Percentiles rank a stretch among this genome's conserved stretches.
phyloP scores from a whole-genome alignment of 2,113 vertebrate species.

The Brachirus orientalis region DNA sequence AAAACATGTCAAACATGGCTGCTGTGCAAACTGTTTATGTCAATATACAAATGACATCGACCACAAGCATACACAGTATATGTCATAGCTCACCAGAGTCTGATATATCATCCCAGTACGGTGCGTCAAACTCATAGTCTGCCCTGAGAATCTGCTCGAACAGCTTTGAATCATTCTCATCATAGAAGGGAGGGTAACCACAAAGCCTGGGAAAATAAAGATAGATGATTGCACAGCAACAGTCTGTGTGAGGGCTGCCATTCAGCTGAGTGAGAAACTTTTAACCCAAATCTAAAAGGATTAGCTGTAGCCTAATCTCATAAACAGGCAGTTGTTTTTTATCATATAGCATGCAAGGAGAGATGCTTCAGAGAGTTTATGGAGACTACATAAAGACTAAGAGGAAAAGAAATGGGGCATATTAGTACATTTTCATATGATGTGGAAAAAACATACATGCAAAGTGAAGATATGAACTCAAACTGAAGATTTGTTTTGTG shows the following conservation, averaged over 20 bases:
- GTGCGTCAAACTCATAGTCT: slow-evolving; percentile 97
- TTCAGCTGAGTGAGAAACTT: slow-evolving; percentile 41
- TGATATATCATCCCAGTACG: slow-evolving; percentile 98
- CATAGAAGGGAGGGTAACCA: slow-evolving; percentile 98
- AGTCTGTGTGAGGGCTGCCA: slow-evolving; percentile 17
- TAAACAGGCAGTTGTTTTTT: slow-evolving; percentile 50
- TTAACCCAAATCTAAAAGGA: slow-evolving; percentile 59
- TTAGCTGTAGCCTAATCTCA: slow-evolving; percentile 61
- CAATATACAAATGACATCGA: not conserved
- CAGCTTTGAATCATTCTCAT: slow-evolving; percentile 98
- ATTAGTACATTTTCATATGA: slow-evolving; percentile 2
- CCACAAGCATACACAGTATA: not conserved
- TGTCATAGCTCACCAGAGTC: slow-evolving; percentile 89
- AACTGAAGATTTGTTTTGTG: not conserved
- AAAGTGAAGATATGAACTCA: not conserved
- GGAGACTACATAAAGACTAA: slow-evolving; percentile 20
- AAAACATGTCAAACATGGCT: no score
- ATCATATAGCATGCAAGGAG: slow-evolving; percentile 29
- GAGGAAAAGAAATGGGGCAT: slow-evolving; percentile 3
- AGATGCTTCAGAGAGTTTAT: slow-evolving; percentile 47
- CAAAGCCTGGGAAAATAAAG: slow-evolving; percentile 84
- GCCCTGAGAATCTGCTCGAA: slow-evolving; percentile 99
- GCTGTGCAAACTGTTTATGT: not conserved
- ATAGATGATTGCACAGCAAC: slow-evolving; percentile 54
- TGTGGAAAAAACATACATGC: not conserved